A percentile compares a stretch with the other conserved stretches of the same genome.
Conservation (phyloP, 2,888 invertebrate genomes). For the Ochropleura plecta region DNA sequence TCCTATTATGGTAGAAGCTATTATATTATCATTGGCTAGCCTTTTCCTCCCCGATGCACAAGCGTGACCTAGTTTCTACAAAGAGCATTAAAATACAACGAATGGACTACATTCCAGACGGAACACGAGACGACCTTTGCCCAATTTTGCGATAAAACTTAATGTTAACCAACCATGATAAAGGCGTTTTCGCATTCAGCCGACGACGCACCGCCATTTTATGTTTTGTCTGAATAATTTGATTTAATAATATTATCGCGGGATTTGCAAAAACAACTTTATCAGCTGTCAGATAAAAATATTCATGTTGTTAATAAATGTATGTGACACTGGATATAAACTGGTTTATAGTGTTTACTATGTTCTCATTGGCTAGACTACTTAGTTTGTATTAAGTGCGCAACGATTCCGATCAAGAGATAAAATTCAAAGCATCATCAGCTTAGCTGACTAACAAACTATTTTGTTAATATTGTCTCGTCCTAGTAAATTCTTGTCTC, state of each 20-base stretch:
- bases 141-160: slow-evolving; percentile 41
- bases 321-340: slow-evolving; percentile 37
- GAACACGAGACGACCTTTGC: slow-evolving; percentile 45
- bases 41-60: slow-evolving; percentile 57
- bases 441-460: not conserved
- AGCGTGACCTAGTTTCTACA: slow-evolving; percentile 55
- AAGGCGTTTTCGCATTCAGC: slow-evolving; percentile 34
- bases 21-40: slow-evolving; percentile 33
- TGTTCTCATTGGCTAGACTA: slow-evolving; percentile 44
- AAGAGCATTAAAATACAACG: slow-evolving; percentile 36
- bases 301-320: slow-evolving; percentile 54
- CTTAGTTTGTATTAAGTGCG: slow-evolving; percentile 13
- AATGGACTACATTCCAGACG: slow-evolving; percentile 38
- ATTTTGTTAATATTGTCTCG: not conserved
- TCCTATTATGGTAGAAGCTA: slow-evolving; percentile 28
- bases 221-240: slow-evolving; percentile 58
- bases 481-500: not conserved
- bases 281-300: slow-evolving; percentile 67
- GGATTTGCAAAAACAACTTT: slow-evolving; percentile 69
- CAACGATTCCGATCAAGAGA: not conserved
- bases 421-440: not conserved
- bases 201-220: slow-evolving; percentile 20
- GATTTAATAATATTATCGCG: slow-evolving; percentile 40
- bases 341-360: slow-evolving; percentile 51
- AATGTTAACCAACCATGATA: slow-evolving; percentile 39